These are phyloP conservation scores for Caradrina kadenii DNA, from an alignment of 2,888 invertebrate species.

Conservation along the genomic window DNA sequence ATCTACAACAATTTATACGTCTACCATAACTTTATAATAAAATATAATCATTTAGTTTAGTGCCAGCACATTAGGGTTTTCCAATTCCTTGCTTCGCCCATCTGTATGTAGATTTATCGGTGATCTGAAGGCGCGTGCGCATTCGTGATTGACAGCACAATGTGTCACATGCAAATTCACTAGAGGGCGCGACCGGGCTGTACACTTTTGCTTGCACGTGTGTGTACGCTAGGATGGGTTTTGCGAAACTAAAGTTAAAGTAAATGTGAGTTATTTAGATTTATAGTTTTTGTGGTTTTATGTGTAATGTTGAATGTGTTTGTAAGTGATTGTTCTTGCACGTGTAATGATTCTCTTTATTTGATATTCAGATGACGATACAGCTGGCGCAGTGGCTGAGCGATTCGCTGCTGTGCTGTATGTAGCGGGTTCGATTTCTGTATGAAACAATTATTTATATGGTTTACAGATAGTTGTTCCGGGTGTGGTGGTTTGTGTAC, in stretches of 20 bases:
- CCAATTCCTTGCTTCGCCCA: constrained; percentile 65
- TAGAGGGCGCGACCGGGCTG: constrained; percentile 70
- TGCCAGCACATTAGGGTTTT: constrained; percentile 77
- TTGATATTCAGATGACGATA: neutral
- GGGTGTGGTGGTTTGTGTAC: too few species aligned
- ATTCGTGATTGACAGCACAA: constrained; percentile 83
- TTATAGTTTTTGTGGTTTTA: constrained; percentile 59
- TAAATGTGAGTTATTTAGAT: constrained; percentile 54
- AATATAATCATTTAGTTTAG: constrained; percentile 65
- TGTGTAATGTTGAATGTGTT: constrained; percentile 45
- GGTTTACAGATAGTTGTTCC: too few species aligned
- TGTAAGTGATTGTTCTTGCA: constrained; percentile 48
- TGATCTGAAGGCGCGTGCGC: constrained; percentile 77
- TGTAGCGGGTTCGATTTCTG: too few species aligned
- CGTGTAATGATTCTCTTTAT: constrained; percentile 19
- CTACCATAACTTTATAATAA: constrained; percentile 52
- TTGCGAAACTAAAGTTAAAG: constrained; percentile 46
- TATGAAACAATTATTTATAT: too few species aligned
- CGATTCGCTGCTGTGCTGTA: too few species aligned
- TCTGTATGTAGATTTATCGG: constrained; percentile 79
- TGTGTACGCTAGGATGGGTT: constrained; percentile 55
- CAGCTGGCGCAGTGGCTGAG: too few species aligned
- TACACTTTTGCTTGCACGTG: constrained; percentile 59
- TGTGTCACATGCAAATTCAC: constrained; percentile 81
- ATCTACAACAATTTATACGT: constrained; percentile 39